Evolutionary conservation across 1,140 invertebrate genomes (phyloP).

Genomic region (Spodoptera litura): DNA sequence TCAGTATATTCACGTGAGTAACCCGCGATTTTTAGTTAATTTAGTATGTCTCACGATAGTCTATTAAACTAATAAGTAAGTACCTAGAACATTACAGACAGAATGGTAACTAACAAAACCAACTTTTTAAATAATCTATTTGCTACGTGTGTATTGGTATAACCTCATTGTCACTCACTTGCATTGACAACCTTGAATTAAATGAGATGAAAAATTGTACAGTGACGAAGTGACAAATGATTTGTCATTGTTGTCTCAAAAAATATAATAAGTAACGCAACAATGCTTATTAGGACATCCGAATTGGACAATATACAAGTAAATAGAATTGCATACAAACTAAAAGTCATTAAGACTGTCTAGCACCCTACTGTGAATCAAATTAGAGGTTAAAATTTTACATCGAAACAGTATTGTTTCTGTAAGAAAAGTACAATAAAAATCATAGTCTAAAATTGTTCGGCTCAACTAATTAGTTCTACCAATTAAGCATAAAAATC

Average conservation of each 20-base stretch:
- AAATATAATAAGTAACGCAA: conserved; percentile 14
- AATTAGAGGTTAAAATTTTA: background rate
- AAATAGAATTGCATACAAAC: background rate
- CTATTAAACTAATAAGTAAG: too few relatives aligned
- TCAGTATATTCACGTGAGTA: too few relatives aligned
- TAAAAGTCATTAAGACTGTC: background rate
- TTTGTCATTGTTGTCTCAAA: background rate
- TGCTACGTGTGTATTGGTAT: too few relatives aligned
- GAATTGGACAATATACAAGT: background rate
- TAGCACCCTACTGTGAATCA: background rate
- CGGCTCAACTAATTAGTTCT: conserved; percentile 20
- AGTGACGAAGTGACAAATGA: background rate
- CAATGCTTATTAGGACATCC: conserved; percentile 7
- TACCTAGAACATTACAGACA: too few relatives aligned
- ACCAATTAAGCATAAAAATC: conserved; percentile 30
- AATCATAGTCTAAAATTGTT: background rate
- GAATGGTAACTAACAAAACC: too few relatives aligned
- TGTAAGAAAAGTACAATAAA: background rate
- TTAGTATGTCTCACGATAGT: too few relatives aligned
- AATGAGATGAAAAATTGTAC: background rate
- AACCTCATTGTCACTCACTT: too few relatives aligned
- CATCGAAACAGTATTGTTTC: background rate
- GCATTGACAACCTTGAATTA: background rate
- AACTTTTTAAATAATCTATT: too few relatives aligned
- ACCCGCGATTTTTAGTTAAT: too few relatives aligned